Conservation (phyloP, 1,140 invertebrate genomes). For the Heterodera carotae region DNA sequence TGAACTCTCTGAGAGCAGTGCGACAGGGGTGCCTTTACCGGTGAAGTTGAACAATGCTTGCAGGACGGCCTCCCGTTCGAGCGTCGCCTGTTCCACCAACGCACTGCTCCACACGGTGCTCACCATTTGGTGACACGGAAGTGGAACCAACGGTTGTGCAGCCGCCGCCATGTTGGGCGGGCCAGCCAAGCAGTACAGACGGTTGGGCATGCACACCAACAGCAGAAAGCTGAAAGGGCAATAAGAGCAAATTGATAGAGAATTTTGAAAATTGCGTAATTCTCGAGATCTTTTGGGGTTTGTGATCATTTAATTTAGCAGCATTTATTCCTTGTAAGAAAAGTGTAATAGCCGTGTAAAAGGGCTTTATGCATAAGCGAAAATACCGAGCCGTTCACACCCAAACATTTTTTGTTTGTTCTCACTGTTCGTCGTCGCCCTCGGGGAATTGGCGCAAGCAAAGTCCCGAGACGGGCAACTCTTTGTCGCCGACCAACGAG, state of each 20-base stretch:
- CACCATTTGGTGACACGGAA: conserved; percentile 35
- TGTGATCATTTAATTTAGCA: no score
- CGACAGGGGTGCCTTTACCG: conserved; percentile 28
- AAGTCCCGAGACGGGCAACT: conserved; percentile 36
- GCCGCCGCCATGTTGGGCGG: conserved; percentile 35
- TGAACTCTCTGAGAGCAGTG: background rate
- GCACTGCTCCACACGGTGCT: conserved; percentile 42
- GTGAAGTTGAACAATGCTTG: conserved; percentile 35
- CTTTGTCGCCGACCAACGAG: conserved; percentile 20
- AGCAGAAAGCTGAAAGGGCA: conserved; percentile 32
- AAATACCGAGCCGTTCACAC: no score
- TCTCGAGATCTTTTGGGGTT: no score
- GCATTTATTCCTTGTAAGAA: no score
- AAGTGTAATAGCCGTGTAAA: no score
- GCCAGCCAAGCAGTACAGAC: conserved; percentile 36
- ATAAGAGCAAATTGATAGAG: conserved; percentile 24
- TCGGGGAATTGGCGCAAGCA: conserved; percentile 34
- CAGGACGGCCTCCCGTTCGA: conserved; percentile 26
- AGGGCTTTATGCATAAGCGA: no score
- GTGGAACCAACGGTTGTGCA: conserved; percentile 6
- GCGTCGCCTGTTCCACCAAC: conserved; percentile 34
- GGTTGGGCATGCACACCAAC: conserved; percentile 38
- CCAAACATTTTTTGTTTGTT: no score
- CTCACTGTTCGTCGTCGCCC: conserved; percentile 36
- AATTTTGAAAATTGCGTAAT: no score